Evolutionary conservation across 2,113 vertebrate species (phyloP).

Genomic region (Pleuronectes platessa): DNA sequence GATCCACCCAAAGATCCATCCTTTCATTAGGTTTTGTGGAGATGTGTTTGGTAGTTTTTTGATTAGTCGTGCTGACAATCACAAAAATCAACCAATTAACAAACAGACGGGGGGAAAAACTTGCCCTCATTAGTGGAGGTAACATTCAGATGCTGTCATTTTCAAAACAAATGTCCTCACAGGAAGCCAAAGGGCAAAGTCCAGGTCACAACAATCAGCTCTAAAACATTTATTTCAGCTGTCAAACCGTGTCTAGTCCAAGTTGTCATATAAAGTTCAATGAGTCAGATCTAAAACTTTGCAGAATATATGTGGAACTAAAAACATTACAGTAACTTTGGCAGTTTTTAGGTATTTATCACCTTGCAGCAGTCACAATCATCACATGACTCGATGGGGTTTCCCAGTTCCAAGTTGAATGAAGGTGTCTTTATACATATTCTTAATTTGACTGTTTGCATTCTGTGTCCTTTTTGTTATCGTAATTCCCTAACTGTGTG

Average conservation of each 20-base stretch:
- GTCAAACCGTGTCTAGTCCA: not conserved
- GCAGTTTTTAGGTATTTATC: conserved; percentile 26
- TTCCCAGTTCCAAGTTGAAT: conserved; percentile 22
- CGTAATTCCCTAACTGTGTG: not conserved
- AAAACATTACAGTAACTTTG: conserved; percentile 13
- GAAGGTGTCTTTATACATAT: conserved; percentile 3
- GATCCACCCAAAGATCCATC: too few species aligned
- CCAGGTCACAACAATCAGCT: not conserved
- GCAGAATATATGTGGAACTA: not conserved
- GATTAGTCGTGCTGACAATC: too few species aligned
- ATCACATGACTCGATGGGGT: conserved; percentile 14
- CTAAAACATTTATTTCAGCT: not conserved
- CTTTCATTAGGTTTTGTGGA: too few species aligned
- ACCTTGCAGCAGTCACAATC: not conserved
- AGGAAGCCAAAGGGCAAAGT: not conserved
- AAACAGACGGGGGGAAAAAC: too few species aligned
- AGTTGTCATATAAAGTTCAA: not conserved
- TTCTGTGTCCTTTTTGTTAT: too few species aligned
- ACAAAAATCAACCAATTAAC: too few species aligned
- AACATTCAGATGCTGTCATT: too few species aligned
- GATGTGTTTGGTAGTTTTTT: too few species aligned
- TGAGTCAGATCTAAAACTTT: conserved; percentile 2
- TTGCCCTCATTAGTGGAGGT: too few species aligned
- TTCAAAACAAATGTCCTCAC: not conserved
- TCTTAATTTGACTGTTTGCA: not conserved